A percentile compares a stretch with the other conserved stretches of the same genome.
phyloP scores from a whole-genome alignment of 1,140 invertebrate genomes.

The Bacillus rossius region DNA sequence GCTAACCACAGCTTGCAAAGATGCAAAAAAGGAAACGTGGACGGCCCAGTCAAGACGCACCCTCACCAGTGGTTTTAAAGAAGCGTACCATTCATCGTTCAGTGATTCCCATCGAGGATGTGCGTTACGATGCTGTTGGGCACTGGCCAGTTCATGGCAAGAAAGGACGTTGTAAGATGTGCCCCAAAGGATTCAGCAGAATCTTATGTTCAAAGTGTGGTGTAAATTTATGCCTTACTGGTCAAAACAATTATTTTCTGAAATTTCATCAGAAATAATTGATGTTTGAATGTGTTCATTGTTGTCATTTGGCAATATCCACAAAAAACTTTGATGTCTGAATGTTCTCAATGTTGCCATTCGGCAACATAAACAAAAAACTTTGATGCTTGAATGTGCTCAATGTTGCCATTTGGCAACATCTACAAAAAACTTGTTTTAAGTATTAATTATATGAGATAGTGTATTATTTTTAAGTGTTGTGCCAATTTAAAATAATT shows the following conservation, averaged over 20 bases:
- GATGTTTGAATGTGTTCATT: too few relatives aligned
- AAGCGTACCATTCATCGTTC: not conserved
- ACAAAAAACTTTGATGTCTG: too few relatives aligned
- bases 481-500: too few relatives aligned
- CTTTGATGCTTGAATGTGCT: too few relatives aligned
- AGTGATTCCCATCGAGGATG: not conserved
- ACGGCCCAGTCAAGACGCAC: not conserved
- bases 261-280: not conserved
- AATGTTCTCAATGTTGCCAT: too few relatives aligned
- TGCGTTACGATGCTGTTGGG: not conserved
- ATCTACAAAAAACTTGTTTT: too few relatives aligned
- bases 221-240: not conserved
- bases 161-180: slow-evolving; percentile 28
- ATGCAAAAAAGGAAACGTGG: not conserved
- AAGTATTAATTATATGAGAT: too few relatives aligned
- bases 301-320: too few relatives aligned
- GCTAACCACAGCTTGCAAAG: too few relatives aligned
- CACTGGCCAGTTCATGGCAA: slow-evolving; percentile 17
- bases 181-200: not conserved
- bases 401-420: too few relatives aligned
- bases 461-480: too few relatives aligned
- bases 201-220: not conserved
- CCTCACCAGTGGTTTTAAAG: not conserved
- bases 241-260: not conserved
- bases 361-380: too few relatives aligned